Evolutionary conservation across 2,888 invertebrate species (phyloP), one percentile per base, ranked within the genome.

Genomic region (Linnaemya vulpina): DNA sequence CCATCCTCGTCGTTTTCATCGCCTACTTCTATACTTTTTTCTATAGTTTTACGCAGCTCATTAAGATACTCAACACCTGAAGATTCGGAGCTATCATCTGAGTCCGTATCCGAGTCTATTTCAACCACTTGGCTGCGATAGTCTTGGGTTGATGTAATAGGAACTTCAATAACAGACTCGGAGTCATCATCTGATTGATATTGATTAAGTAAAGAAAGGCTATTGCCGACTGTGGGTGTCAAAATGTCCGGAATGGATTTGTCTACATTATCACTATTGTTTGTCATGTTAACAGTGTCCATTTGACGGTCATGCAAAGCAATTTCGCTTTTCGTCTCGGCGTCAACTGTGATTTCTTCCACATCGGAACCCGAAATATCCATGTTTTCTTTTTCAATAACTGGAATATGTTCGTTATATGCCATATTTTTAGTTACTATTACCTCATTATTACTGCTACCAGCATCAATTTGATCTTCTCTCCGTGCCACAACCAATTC

Each of bases 161-260:
- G 88, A 1, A 91, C 89, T 85, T 90, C 91, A 13, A 89, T 82
- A 3, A 91, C 88, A 3, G 91, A 91, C 15, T 89, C 90, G 0
- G 87, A 87, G 38, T 68, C 86, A 38, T 88, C 89, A 51, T 89
- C 91, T 0, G 92, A 90, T 38, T 87, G 87, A 60, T 92, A 92
- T 70, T 90, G 89, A 3, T 91, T 88, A 3, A 92, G 84, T n/a
- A 92, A 85, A 15, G 90, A 87, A 0, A 91, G 87, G 0, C 91
- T 89, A 30, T 87, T 68, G 8, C 73, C 17, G 3, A 60, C 65
- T 53, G 20, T 46, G 1, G n/a, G 15, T 5, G 49, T 25, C 1
- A 25, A 43, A 9, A 11, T n/a, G 11, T 70, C 43, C 1, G 51
- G 13, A 40, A n/a, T 11, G 0, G 68, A 1, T 43, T 49, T 70